A percentile compares a stretch with the other conserved stretches of the same genome.
Conservation (phyloP, 2,113 vertebrate genomes). For the Chaetura pelagica region DNA sequence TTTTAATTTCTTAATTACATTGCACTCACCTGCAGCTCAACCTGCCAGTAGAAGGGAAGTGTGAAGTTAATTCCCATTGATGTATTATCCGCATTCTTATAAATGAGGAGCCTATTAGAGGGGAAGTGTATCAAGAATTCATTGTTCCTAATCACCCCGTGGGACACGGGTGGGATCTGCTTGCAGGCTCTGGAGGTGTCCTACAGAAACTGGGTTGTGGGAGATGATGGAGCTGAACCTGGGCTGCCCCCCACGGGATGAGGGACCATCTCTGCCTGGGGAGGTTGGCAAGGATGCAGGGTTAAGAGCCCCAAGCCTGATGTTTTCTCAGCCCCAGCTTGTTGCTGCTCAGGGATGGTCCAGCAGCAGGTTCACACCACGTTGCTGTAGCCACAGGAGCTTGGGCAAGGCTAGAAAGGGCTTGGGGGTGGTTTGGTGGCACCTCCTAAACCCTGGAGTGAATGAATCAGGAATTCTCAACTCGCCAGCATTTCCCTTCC, state of each 20-base stretch:
- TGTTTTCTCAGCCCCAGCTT: not conserved
- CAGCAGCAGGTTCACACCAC: not conserved
- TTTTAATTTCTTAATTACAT: constrained; percentile 83
- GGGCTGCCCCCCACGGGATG: not conserved
- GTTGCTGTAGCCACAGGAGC: not conserved
- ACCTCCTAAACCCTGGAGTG: not conserved
- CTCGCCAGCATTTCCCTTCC: not conserved
- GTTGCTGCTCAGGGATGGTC: not conserved
- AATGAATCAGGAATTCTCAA: not conserved
- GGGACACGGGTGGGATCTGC: not conserved
- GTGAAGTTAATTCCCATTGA: constrained; percentile 64
- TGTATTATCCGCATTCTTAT: constrained; percentile 54
- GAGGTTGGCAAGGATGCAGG: not conserved
- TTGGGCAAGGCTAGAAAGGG: not conserved
- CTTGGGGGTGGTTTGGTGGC: not conserved
- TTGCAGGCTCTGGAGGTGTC: not conserved
- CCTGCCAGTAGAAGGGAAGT: constrained; percentile 49
- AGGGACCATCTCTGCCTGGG: not conserved
- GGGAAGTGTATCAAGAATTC: not conserved
- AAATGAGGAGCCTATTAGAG: constrained; percentile 63
- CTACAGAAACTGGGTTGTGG: not conserved
- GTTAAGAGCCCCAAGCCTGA: not conserved
- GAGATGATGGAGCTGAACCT: not conserved
- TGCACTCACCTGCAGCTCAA: constrained; percentile 78
- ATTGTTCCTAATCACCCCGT: not conserved